phyloP scores from a whole-genome alignment of 2,113 vertebrate species.

The Neodontobutis hainanensis region DNA sequence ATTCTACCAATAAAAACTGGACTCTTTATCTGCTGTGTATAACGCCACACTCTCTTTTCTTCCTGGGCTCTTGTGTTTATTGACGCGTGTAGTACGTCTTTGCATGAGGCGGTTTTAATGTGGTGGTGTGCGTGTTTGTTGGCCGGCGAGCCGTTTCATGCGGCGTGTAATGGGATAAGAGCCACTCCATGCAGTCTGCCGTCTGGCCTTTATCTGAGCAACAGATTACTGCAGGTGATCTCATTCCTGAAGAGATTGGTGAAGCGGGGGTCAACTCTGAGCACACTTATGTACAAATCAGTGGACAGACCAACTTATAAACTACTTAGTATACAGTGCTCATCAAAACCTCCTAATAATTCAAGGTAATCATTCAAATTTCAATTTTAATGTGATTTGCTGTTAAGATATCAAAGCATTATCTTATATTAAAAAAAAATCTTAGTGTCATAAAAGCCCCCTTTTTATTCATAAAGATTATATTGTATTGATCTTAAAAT shows the following conservation, averaged over 20 bases:
- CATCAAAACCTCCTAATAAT: not conserved
- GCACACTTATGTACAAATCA: conserved; percentile 5
- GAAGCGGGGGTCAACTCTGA: conserved; percentile 30
- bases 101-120: conserved; percentile 24
- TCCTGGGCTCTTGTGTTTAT: conserved; percentile 32
- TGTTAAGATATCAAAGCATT: too few relatives aligned
- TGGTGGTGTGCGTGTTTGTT: conserved; percentile 1
- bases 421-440: too few relatives aligned
- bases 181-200: conserved; percentile 63
- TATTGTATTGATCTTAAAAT: too few relatives aligned
- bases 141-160: conserved; percentile 49
- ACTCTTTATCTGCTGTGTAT: conserved; percentile 22
- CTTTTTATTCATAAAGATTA: too few relatives aligned
- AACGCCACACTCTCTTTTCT: not conserved
- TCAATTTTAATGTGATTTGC: too few relatives aligned
- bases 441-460: too few relatives aligned
- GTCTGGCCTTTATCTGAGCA: conserved; percentile 68
- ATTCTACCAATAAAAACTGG: conserved; percentile 17
- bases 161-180: conserved; percentile 66
- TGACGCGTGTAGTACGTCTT: conserved; percentile 21
- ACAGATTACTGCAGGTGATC: conserved; percentile 72
- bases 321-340: not conserved
- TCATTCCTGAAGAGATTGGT: conserved; percentile 53
- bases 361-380: too few relatives aligned
- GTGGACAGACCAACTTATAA: conserved; percentile 10